Percentiles rank a stretch among this genome's conserved stretches.
Evolutionary conservation across 2,797 vertebrate genomes (phyloP).

Genomic region (Prionace glauca): DNA sequence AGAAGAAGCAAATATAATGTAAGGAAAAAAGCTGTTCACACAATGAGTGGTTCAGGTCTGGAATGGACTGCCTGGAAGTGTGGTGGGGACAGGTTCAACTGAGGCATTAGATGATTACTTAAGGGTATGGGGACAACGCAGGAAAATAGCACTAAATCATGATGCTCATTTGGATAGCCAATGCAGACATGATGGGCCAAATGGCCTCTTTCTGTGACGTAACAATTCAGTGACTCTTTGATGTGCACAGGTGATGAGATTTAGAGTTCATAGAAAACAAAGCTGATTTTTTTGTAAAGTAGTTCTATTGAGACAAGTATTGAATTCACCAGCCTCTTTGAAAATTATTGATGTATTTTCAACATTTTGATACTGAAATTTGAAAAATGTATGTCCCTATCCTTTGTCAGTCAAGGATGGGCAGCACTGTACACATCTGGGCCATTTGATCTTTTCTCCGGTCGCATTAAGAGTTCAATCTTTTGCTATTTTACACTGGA

Average conservation of each 20-base stretch:
- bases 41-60: too few species aligned
- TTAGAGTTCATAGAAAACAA: background rate
- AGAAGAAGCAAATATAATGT: too few species aligned
- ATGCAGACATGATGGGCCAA: too few species aligned
- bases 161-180: too few species aligned
- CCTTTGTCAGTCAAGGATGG: background rate
- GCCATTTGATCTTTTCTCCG: background rate
- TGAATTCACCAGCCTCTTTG: background rate
- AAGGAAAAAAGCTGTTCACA: too few species aligned
- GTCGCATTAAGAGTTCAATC: background rate
- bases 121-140: too few species aligned
- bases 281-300: background rate
- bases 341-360: background rate
- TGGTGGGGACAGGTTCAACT: too few species aligned
- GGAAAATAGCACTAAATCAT: too few species aligned
- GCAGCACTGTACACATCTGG: background rate
- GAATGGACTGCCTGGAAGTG: too few species aligned
- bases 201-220: too few species aligned
- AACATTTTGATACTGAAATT: background rate
- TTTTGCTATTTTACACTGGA: background rate
- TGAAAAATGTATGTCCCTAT: background rate
- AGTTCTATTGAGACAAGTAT: background rate
- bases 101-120: too few species aligned
- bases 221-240: too few species aligned
- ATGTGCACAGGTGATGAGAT: background rate